Evolutionary conservation across 2,888 invertebrate species (phyloP).

Genomic region (Entomobrya proxima): DNA sequence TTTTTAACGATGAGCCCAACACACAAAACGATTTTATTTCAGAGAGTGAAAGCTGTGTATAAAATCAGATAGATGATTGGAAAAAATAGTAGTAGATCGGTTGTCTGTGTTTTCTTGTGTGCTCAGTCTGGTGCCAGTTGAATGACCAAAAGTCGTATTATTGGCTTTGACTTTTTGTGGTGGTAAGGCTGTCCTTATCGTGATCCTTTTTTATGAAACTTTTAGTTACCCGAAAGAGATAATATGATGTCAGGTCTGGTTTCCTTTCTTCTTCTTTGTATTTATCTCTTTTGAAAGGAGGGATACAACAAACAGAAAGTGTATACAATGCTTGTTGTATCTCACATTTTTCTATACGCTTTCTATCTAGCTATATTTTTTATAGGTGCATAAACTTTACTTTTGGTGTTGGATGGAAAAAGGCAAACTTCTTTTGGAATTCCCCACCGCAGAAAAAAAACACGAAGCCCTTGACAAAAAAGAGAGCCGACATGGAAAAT

Average conservation of each 20-base stretch:
- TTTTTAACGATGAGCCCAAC: constrained; percentile 21
- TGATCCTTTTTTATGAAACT: background rate
- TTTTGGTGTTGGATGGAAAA: no score
- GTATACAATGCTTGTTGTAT: no score
- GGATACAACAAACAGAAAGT: no score
- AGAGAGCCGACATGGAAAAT: background rate
- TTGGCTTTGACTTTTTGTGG: background rate
- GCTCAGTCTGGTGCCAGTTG: background rate
- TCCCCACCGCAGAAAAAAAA: background rate
- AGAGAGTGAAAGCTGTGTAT: background rate
- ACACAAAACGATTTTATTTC: background rate
- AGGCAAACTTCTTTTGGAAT: background rate
- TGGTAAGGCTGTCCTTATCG: background rate
- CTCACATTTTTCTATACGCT: no score
- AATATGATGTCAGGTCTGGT: background rate
- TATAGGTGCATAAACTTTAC: no score
- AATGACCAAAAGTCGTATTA: background rate
- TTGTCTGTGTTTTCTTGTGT: no score
- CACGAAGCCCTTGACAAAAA: background rate
- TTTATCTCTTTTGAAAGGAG: background rate
- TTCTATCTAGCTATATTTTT: no score
- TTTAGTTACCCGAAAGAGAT: background rate
- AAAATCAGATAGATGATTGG: background rate
- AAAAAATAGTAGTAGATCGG: no score
- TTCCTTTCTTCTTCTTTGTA: background rate